Evolutionary conservation across 2,888 invertebrate genomes (phyloP), one percentile per base, ranked within the genome.

Genomic region (Plagodis dolabraria): DNA sequence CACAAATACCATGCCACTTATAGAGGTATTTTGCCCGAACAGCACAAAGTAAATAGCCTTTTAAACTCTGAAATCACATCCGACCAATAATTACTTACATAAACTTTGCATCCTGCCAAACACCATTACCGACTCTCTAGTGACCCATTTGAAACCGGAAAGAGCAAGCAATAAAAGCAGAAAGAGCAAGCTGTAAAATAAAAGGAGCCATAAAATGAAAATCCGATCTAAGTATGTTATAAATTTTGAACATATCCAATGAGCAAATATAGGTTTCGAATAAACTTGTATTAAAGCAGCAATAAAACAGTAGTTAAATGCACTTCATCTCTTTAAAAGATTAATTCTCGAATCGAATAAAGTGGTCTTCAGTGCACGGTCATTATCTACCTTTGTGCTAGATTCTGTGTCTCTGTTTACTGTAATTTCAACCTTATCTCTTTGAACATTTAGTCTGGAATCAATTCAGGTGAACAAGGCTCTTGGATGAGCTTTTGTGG

Each of bases 241-340:
- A 65, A 65, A 67, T 67, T 64, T 69, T 58, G 63, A 65, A 61
- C 64, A 59, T 51, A 58, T 60, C 62, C 58, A 55, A 62, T 69
- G 62, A 57, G 61, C 67, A 69, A 68, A 71, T 66, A 72, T 65
- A 67, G 68, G 67, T 67, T 65, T 58, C 67, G 61, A 10, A 72
- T 75, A 75, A 74, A 74, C 64, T 65, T 63, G 64, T 66, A 74
- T 78, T 76, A 80, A 75, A 70, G 67, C 60, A 70, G 73, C 75
- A 76, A 81, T 83, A 80, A 82, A 84, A 74, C 61, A 72, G 76
- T 73, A 73, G 74, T 79, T 75, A 76, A 82, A 72, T 74, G 75
- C 76, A 72, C 57, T 60, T 71, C 76, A 75, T 77, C 71, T 72
- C 68, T 75, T 69, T 62, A 57, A 22, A 59, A 83, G 80, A 81